A percentile compares a stretch with the other conserved stretches of the same genome.
Conservation (phyloP, 2,888 invertebrate species). For the Nomada flava region DNA sequence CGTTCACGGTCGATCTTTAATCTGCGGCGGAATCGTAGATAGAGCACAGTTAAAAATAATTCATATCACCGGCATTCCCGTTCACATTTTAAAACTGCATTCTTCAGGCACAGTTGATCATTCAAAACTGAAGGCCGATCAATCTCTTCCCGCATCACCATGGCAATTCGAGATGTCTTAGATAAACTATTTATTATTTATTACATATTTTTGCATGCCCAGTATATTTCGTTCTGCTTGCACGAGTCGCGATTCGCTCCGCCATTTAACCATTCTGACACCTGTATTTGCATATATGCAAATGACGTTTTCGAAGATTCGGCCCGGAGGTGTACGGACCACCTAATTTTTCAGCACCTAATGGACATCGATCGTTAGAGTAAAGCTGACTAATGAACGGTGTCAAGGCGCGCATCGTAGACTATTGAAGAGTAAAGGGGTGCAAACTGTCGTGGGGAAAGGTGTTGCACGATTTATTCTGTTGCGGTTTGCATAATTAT, state of each 20-base stretch:
- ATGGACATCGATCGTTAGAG: constrained; percentile 77
- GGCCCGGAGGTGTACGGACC: constrained; percentile 28
- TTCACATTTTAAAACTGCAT: constrained; percentile 33
- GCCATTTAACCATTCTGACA: constrained; percentile 36
- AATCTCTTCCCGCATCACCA: constrained; percentile 35
- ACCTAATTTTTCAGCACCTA: constrained; percentile 61
- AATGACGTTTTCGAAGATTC: constrained; percentile 49
- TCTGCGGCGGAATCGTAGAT: constrained; percentile 32
- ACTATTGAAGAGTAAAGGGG: not conserved
- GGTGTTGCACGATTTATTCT: too few relatives aligned
- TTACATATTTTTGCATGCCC: constrained; percentile 14
- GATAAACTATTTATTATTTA: constrained; percentile 14
- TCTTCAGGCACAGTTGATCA: constrained; percentile 10
- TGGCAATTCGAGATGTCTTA: constrained; percentile 12
- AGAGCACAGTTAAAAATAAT: constrained; percentile 41
- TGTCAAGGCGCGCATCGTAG: not conserved
- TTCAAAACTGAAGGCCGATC: constrained; percentile 25
- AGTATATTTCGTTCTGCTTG: not conserved
- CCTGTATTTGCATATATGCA: constrained; percentile 49
- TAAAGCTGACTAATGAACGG: constrained; percentile 61
- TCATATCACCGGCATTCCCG: constrained; percentile 13
- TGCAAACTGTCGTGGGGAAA: not conserved
- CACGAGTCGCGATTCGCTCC: constrained; percentile 35
- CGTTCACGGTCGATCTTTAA: constrained; percentile 39
- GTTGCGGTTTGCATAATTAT: not conserved